Evolutionary conservation across 2,113 vertebrate species (phyloP), one percentile per base, ranked within the genome.

Genomic region (Hydrolagus affinis): DNA sequence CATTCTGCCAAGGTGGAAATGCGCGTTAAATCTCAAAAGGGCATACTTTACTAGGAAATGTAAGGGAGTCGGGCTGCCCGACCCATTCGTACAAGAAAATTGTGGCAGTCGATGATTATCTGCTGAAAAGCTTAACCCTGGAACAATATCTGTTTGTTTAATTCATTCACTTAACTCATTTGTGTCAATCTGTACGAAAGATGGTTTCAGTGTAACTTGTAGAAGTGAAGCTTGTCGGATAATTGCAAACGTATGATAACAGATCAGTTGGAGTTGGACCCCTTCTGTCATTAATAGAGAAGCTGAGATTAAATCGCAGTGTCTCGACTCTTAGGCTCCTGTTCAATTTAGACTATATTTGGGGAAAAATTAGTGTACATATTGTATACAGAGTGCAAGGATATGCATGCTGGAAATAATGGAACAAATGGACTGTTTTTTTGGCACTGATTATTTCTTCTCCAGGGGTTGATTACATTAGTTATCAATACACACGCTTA

Each of bases 321-420:
- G 85, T 86, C 85, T 86, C 71, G 85, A 85, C 85, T 69, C 64
- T n/a, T 11, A 85, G 75, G 21, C 86, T 85, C 85, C 73, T 80
- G 60, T 72, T 86, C 17, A 68, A 77, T 85, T 86, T 83, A 25
- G 69, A 86, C 25, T 76, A 62, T 57, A 32, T 83, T 83, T 83
- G 60, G 66, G 66, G 66, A 66, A 66, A 83, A 83, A 83, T 66
- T 64, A 83, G 77, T 83, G 77, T 64, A 21, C 62, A 30, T 83
- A 30, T 83, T 83, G 77, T 15, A 66, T 66, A 19, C 60, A 83
- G 60, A 12, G 62, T 66, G 60, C 66, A 66, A 83, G 23, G 25
- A 30, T 83, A 59, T 83, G 25, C 77, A 66, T 62, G 32, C 19
- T 66, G 44, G 44, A 44, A 44, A 44, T 44, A 44, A 44, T 44